phyloP scores from a whole-genome alignment of 2,113 vertebrate species.

The Haplochromis burtoni region DNA sequence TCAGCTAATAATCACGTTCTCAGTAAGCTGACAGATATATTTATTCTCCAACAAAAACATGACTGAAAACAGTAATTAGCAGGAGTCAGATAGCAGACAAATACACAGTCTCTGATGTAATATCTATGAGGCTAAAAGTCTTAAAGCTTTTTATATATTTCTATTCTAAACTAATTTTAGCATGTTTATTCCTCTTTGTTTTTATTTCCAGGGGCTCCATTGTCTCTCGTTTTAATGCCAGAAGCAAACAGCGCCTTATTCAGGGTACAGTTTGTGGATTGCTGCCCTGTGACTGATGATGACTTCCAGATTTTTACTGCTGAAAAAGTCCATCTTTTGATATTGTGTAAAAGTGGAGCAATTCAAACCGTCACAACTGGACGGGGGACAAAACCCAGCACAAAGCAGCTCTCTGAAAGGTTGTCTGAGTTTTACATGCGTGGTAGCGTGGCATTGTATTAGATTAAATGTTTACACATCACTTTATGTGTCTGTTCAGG shows the following conservation, averaged over 20 bases:
- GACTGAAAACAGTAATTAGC: not conserved
- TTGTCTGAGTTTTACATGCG: not conserved
- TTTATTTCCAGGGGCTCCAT: constrained; percentile 65
- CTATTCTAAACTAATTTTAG: not conserved
- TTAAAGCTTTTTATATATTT: not conserved
- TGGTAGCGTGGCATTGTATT: not conserved
- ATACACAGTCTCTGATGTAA: not conserved
- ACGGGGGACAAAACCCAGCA: constrained; percentile 1
- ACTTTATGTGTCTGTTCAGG: not conserved
- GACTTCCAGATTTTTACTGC: not conserved
- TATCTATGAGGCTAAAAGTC: not conserved
- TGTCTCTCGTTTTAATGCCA: constrained; percentile 68
- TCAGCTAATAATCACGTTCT: not conserved
- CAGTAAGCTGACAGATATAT: not conserved
- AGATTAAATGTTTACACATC: not conserved
- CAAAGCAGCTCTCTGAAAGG: constrained; percentile 66
- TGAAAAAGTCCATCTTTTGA: constrained; percentile 61
- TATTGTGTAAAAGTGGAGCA: constrained; percentile 71
- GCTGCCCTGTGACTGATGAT: not conserved
- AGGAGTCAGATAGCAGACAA: not conserved
- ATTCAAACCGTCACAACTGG: constrained; percentile 65
- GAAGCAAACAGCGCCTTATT: constrained; percentile 55
- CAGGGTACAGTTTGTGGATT: constrained; percentile 72
- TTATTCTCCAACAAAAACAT: not conserved
- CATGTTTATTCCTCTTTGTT: not conserved